These are phyloP conservation scores for Lacerta agilis DNA, from an alignment of 2,797 vertebrate genomes.

Conservation along the genomic window DNA sequence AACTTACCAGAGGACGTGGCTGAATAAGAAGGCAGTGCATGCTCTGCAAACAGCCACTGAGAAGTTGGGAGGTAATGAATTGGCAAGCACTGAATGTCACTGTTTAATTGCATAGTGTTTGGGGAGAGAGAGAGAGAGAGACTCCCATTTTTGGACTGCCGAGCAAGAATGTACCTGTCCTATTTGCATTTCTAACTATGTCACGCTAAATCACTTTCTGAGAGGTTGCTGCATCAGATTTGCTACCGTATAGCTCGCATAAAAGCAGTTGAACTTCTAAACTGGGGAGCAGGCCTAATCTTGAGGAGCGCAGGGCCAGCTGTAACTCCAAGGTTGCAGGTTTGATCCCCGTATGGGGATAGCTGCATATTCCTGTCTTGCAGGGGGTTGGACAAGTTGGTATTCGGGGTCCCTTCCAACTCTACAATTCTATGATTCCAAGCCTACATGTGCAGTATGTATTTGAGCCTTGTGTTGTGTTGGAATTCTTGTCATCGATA, in stretches of 20 bases:
- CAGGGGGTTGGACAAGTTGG: no score
- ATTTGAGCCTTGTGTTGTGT: neutral
- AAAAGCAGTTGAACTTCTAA: neutral
- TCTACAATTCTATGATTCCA: no score
- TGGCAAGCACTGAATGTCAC: constrained; percentile 8
- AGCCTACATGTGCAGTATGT: neutral
- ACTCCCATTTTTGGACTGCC: neutral
- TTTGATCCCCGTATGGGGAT: no score
- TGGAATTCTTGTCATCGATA: neutral
- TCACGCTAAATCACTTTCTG: constrained; percentile 1
- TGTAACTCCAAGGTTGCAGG: neutral
- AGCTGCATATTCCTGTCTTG: no score
- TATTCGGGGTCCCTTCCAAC: no score
- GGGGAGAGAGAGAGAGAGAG: neutral
- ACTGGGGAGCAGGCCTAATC: neutral
- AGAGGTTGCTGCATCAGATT: neutral
- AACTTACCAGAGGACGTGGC: neutral
- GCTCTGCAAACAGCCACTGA: neutral
- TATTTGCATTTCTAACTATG: neutral
- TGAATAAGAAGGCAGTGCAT: neutral
- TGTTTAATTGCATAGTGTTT: constrained; percentile 10
- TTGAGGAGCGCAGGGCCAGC: neutral
- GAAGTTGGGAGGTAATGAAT: constrained; percentile 1
- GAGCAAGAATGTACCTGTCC: neutral
- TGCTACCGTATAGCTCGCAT: neutral